Evolutionary conservation across 2,888 invertebrate genomes (phyloP).

Genomic region (Stegophylla sp.): DNA sequence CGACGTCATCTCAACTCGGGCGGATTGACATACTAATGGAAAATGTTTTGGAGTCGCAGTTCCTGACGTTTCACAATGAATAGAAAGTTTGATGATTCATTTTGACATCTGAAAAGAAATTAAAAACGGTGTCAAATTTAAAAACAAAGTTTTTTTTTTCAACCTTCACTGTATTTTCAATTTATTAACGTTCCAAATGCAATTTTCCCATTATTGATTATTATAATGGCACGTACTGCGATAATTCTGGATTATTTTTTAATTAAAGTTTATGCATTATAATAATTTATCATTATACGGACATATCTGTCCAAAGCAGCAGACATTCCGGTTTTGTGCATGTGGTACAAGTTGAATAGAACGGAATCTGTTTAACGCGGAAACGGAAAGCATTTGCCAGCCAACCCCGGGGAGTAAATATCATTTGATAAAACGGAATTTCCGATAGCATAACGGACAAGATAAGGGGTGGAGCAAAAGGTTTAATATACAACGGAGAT

Average conservation of each 20-base stretch:
- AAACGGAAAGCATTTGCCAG: constrained; percentile 59
- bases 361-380: constrained; percentile 51
- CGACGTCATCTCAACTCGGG: not conserved
- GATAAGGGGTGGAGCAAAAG: constrained; percentile 20
- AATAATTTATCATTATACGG: constrained; percentile 25
- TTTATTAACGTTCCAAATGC: not conserved
- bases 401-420: constrained; percentile 29
- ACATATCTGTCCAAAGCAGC: constrained; percentile 46
- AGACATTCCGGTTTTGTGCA: constrained; percentile 44
- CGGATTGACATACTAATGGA: constrained; percentile 39
- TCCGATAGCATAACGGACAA: constrained; percentile 50
- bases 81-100: constrained; percentile 41
- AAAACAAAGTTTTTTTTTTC: constrained; percentile 19
- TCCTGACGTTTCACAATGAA: constrained; percentile 31
- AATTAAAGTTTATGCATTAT: constrained; percentile 24
- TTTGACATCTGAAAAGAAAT: constrained; percentile 35
- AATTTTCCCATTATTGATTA: not conserved
- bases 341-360: constrained; percentile 35
- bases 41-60: constrained; percentile 34
- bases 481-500: constrained; percentile 47
- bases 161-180: not conserved
- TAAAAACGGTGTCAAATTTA: constrained; percentile 22
- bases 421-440: constrained; percentile 57
- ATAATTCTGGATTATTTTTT: not conserved
- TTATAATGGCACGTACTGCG: not conserved